These are phyloP conservation scores for Sebastes jordani DNA, from an alignment of 2,797 vertebrate genomes.

Conservation along the genomic window DNA sequence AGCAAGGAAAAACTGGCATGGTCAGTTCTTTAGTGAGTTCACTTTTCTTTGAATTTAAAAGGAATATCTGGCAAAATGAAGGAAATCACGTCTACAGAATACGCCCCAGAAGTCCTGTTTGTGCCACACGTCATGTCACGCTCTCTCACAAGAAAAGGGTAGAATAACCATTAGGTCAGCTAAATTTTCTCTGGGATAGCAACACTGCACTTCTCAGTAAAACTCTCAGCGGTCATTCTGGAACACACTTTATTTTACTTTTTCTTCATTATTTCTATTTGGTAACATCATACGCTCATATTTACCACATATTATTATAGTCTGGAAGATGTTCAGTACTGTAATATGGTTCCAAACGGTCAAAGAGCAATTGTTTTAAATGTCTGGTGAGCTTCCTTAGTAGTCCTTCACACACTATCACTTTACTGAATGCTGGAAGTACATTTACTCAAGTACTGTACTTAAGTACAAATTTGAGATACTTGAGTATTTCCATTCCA, in stretches of 20 bases:
- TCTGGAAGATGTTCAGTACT: too few relatives aligned
- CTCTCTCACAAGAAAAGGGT: neutral
- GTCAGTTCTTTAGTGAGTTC: neutral
- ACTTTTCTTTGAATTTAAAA: neutral
- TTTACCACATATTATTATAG: neutral
- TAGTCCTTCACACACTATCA: neutral
- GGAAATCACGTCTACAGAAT: neutral
- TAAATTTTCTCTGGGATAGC: neutral
- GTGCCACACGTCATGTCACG: neutral
- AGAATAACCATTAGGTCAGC: constrained; percentile 13
- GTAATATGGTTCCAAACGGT: neutral
- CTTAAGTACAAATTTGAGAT: neutral
- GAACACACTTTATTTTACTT: neutral
- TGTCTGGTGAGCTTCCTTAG: neutral
- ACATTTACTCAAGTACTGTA: neutral
- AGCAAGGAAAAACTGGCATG: too few relatives aligned
- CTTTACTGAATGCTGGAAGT: neutral
- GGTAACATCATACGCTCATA: neutral
- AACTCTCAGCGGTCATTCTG: neutral
- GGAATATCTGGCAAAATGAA: neutral
- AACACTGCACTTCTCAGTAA: neutral
- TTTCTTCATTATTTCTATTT: neutral
- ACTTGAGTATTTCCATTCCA: neutral
- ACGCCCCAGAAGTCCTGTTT: neutral
- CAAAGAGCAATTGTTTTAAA: neutral